These are phyloP conservation scores for Anguilla rostrata DNA, from an alignment of 2,113 vertebrate species.

Conservation along the genomic window DNA sequence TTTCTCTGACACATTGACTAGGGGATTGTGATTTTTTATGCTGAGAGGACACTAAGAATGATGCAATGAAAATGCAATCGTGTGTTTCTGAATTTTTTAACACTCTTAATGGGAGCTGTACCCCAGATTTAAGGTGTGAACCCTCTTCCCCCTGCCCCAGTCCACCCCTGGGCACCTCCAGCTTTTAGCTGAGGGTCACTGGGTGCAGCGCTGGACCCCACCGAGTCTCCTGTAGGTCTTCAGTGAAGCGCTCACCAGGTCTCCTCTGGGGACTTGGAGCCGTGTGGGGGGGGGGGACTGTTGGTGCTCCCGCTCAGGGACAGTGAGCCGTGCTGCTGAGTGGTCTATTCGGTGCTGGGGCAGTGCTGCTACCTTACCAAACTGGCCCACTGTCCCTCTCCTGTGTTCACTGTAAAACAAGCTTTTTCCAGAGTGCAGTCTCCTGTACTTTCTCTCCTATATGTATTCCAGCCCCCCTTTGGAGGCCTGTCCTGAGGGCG, in stretches of 20 bases:
- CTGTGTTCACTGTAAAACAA: neutral
- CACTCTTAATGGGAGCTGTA: neutral
- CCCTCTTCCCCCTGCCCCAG: neutral
- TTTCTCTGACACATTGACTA: neutral
- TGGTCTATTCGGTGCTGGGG: neutral
- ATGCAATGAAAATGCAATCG: conserved; percentile 19
- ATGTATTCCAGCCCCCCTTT: neutral
- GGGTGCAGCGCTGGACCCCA: neutral
- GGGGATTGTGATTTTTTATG: neutral
- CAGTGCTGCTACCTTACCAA: neutral
- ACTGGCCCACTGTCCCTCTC: neutral
- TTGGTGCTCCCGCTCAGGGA: neutral
- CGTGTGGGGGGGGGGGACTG: neutral
- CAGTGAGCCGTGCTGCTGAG: neutral
- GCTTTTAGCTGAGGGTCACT: neutral
- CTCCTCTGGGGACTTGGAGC: too few relatives aligned
- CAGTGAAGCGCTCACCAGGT: neutral
- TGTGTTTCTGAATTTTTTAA: neutral
- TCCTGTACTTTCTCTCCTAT: neutral
- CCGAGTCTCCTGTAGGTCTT: neutral
- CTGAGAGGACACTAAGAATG: conserved; percentile 4
- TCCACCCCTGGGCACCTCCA: neutral
- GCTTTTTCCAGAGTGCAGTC: neutral
- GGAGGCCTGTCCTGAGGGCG: neutral
- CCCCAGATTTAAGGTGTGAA: neutral